phyloP scores from a whole-genome alignment of 2,113 vertebrate species.

The Etheostoma cragini region DNA sequence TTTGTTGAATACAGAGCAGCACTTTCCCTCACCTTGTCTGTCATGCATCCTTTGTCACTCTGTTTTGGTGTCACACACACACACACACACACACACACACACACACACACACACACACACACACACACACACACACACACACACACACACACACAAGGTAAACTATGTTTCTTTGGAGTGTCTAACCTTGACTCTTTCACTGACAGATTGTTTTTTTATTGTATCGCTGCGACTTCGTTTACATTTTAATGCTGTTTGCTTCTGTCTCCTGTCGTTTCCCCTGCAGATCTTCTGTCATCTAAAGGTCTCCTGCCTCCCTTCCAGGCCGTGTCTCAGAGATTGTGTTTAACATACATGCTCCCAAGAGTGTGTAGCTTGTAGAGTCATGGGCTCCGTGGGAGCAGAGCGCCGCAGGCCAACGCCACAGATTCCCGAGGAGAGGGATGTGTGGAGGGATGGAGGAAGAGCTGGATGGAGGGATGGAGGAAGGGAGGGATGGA shows the following conservation, averaged over 20 bases:
- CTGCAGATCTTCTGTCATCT: conserved; percentile 63
- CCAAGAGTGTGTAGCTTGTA: conserved; percentile 33
- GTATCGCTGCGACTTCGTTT: conserved; percentile 9
- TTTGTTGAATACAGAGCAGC: conserved; percentile 42
- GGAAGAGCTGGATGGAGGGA: conserved; percentile 68
- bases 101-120: conserved; percentile 41
- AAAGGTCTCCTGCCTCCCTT: conserved; percentile 49
- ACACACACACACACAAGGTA: conserved; percentile 6
- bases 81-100: conserved; percentile 23
- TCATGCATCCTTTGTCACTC: conserved; percentile 53
- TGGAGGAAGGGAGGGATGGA: conserved; percentile 71
- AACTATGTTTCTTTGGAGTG: not conserved
- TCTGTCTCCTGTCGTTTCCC: conserved; percentile 39
- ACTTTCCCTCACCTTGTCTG: conserved; percentile 41
- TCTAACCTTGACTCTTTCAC: conserved; percentile 56
- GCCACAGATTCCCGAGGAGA: conserved; percentile 83
- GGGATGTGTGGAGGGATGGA: conserved; percentile 73
- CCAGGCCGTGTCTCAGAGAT: conserved; percentile 21
- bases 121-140: conserved; percentile 43
- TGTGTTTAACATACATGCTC: conserved; percentile 59
- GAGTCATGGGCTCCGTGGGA: conserved; percentile 87
- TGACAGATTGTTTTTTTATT: conserved; percentile 21
- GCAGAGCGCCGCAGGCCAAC: conserved; percentile 88
- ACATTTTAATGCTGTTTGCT: conserved; percentile 37
- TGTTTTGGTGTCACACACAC: conserved; percentile 43